A percentile compares a stretch with the other conserved stretches of the same genome.
These are phyloP conservation scores for Melanophora roralis DNA, from an alignment of 2,888 invertebrate genomes.

Conservation along the genomic window DNA sequence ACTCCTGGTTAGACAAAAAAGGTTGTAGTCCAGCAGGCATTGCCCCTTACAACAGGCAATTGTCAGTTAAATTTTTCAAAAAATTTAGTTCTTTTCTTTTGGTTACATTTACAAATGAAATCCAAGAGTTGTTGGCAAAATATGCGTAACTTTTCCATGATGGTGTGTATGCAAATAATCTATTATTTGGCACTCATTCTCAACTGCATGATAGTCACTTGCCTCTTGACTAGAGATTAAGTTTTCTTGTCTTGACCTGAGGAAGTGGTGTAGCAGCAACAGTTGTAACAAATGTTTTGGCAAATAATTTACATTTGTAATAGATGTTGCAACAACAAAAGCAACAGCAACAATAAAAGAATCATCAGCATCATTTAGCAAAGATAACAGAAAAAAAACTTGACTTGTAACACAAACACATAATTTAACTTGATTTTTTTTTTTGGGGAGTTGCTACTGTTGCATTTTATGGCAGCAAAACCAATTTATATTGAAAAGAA, in stretches of 20 bases:
- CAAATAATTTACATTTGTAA: constrained; percentile 62
- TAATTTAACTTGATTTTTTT: constrained; percentile 40
- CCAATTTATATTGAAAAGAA: neutral
- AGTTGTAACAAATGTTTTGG: constrained; percentile 60
- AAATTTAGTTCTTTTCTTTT: neutral
- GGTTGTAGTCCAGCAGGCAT: neutral
- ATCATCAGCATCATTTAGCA: constrained; percentile 22
- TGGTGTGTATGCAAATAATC: constrained; percentile 61
- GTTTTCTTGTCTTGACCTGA: neutral
- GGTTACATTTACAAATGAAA: neutral
- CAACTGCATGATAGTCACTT: neutral
- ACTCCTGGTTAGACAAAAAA: neutral
- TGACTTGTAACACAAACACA: constrained; percentile 55
- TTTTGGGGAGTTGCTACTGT: constrained; percentile 23
- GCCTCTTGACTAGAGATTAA: constrained; percentile 2
- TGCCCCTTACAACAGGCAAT: neutral
- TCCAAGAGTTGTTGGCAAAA: constrained; percentile 42
- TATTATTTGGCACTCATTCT: neutral
- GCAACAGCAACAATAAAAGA: constrained; percentile 24
- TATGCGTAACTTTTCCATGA: constrained; percentile 56
- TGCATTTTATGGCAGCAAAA: constrained; percentile 26
- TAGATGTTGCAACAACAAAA: constrained; percentile 50
- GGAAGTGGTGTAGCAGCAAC: constrained; percentile 34
- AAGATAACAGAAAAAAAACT: constrained; percentile 34
- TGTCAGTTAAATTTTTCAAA: constrained; percentile 6